Evolutionary conservation across 2,113 vertebrate genomes (phyloP), one percentile per base, ranked within the genome.

Genomic region (Gymnobelideus leadbeateri): DNA sequence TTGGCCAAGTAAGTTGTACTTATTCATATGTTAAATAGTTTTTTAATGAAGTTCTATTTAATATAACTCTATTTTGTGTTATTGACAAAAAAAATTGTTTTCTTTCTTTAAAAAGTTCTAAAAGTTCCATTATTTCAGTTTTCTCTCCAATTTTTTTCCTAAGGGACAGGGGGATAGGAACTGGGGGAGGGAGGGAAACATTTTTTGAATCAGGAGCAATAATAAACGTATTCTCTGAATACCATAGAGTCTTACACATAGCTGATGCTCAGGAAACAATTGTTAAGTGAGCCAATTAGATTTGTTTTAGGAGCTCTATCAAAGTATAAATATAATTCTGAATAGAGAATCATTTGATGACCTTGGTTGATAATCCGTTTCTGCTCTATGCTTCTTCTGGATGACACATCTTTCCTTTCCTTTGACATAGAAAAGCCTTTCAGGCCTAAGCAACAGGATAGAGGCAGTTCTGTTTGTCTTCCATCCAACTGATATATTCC

Each of bases 81-180:
- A 68, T 57, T 93, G 46, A 89, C 19, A 43, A 89, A 91, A n/a
- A 43, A 89, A 61, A 57, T 10, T 50, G 28, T 49, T 91, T 77
- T 51, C 31, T 61, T 2, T 26, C 11, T 55, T 77, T 54, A 50
- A 90, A 89, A 93, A 90, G 91, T n/a, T 47, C 49, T 52, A 11
- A 55, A 93, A 93, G 89, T 54, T 9, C 5, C 19, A 23, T 0
- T 37, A 43, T 61, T 92, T 94, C 68, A 8, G 4, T 89, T 49
- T 93, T 31, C 93, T 92, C 8, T 7, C 54, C n/a, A n/a, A 25
- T 95, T 91, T 94, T 26, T 24, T 94, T 95, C 84, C 47, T 89
- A 68, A 68, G 57, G 28, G 12, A 68, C 3, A 37, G 1, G 57
- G 57, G 53, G 31, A 8, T 12, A 11, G 26, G 12, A 68, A 37